Conservation (phyloP, 2,797 vertebrate genomes). For the Lindbergichthys nudifrons region DNA sequence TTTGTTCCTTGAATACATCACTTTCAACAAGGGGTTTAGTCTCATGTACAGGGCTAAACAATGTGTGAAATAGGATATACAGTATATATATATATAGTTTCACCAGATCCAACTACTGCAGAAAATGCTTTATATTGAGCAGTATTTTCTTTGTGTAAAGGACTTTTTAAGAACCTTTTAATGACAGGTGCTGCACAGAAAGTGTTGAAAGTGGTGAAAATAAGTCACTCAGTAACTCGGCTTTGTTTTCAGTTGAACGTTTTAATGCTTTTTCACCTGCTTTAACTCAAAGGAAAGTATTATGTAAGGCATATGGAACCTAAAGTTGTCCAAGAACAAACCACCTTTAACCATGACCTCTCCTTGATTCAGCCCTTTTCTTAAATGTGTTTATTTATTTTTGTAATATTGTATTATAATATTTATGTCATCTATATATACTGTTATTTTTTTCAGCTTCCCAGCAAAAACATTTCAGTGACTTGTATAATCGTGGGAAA, state of each 20-base stretch:
- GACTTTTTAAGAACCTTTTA: too few relatives aligned
- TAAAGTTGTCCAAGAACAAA: too few relatives aligned
- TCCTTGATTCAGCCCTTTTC: too few relatives aligned
- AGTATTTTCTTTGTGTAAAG: background rate
- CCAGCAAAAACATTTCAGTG: too few relatives aligned
- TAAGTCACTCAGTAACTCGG: too few relatives aligned
- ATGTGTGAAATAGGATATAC: background rate
- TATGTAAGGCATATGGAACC: too few relatives aligned
- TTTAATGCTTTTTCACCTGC: constrained; percentile 17
- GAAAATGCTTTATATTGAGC: background rate
- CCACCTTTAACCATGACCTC: too few relatives aligned
- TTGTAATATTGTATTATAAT: too few relatives aligned
- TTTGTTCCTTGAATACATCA: constrained; percentile 29
- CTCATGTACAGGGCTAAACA: background rate
- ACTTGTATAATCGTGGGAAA: too few relatives aligned
- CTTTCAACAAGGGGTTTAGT: constrained; percentile 1
- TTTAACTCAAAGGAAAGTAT: background rate
- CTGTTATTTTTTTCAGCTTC: too few relatives aligned
- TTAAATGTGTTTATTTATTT: too few relatives aligned
- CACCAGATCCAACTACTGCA: background rate
- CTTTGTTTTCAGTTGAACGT: background rate
- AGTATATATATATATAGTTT: background rate
- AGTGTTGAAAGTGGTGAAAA: background rate
- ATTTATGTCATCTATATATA: too few relatives aligned
- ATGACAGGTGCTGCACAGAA: background rate